Base-by-base conservation (phyloP, 2,797 vertebrate genomes). In the Gallirallus australis region DNA sequence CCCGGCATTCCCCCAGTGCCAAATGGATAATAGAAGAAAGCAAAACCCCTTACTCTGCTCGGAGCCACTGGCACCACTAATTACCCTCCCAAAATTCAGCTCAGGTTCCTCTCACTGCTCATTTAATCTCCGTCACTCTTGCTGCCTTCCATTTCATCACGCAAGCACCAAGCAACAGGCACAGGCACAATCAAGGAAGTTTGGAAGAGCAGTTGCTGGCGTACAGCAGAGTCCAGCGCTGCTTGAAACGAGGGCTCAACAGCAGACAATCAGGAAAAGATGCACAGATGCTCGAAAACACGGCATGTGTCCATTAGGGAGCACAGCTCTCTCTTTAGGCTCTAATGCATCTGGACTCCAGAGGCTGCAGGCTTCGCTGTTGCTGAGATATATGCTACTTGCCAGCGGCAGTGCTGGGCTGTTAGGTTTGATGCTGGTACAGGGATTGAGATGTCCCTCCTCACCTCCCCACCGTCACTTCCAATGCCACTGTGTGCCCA, bases 61-160 rank as follows among this genome's bases (percentile, higher is more conserved):
- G 2, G 79, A 90, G 86, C 71, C 63, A 27, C 53, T 2, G 3
- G 18, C 57, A 50, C 75, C 47, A 45, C 88, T 98, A 97, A 98
- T 97, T 97, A 95, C 83, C 78, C 47, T 90, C 60, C 90, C 92
- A 87, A 96, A 94, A 98, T 97, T 96, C 98, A 93, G 76, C 94
- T 98, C 97, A 95, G 96, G 96, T 93, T 97, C 93, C 86, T 17
- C 42, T 90, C 6, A 0, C 57, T 91, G 94, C 92, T 97, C 95
- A 73, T 97, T 97, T 97, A 93, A 94, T 97, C 97, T 96, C 95
- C 71, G 65, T 92, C 97, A 93, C 52, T 96, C 83, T 89, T 86
- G 71, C 94, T 92, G 86, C 89, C 91, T 97, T 93, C 95, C 86
- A 89, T 88, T 96, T 96, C 94, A 95, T 89, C 70, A 76, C 40